Base-by-base conservation (phyloP, 2,888 invertebrate genomes). In the Lycaena phlaeas region DNA sequence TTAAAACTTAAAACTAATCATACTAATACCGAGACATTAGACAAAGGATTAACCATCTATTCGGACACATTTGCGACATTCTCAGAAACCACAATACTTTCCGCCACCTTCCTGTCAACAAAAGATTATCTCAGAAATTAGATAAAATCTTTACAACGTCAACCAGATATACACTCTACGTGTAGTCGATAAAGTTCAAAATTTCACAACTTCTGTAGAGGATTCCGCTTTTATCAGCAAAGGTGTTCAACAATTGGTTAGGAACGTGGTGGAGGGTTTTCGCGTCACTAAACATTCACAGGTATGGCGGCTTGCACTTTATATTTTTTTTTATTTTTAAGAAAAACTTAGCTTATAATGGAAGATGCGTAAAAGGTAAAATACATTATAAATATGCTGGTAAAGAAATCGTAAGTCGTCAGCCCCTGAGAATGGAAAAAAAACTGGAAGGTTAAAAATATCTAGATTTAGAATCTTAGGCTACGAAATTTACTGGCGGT, bases 101-200 rank as follows among this genome's bases (percentile, higher is more conserved):
- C 52, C 30, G 53, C 55, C 68, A 67, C 69, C 68, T 73, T 60
- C 64, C 67, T 70, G 71, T 75, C 79, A 81, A 81, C 81, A 81
- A 78, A 73, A 77, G 79, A 78, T 81, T 79, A 82, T 74, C 71
- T 66, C 54, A n/a, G n/a, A 65, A 68, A 63, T 51, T 56, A 54
- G 55, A 54, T 59, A 60, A 57, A 58, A 53, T 45, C 31, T 49
- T 40, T 44, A 40, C 41, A 37, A 43, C 37, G 34, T n/a, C n/a
- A n/a, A n/a, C n/a, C n/a, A n/a, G n/a, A n/a, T n/a, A n/a, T n/a
- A n/a, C n/a, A n/a, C n/a, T n/a, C n/a, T n/a, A n/a, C n/a, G n/a
- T n/a, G n/a, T n/a, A n/a, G n/a, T n/a, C n/a, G n/a, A n/a, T n/a
- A n/a, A n/a, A n/a, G n/a, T n/a, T n/a, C n/a, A 40, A 30, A 34